A percentile compares a stretch with the other conserved stretches of the same genome.
Conservation (phyloP, 1,140 invertebrate genomes). For the Radopholus similis region DNA sequence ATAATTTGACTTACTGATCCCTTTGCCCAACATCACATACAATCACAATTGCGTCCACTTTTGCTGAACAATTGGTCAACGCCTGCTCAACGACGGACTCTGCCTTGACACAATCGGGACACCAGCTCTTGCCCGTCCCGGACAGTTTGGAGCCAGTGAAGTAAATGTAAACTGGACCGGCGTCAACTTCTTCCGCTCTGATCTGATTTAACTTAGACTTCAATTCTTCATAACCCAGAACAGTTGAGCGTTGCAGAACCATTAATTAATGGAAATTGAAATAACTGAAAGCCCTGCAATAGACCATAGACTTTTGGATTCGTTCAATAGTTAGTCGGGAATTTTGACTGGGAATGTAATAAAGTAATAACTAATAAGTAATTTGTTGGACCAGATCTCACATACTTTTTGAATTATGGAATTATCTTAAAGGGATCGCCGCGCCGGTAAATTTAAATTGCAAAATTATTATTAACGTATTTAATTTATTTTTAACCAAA, state of each 20-base stretch:
- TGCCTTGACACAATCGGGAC: conserved; percentile 63
- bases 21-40: background rate
- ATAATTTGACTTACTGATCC: background rate
- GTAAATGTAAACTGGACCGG: conserved; percentile 54
- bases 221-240: conserved; percentile 33
- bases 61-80: background rate
- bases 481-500: too few species aligned
- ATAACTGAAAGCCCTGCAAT: background rate
- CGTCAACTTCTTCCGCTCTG: background rate
- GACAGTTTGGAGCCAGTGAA: conserved; percentile 60
- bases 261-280: background rate
- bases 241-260: background rate
- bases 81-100: background rate
- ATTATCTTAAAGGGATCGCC: too few species aligned
- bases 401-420: too few species aligned
- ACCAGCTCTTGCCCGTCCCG: conserved; percentile 61
- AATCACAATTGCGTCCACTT: background rate
- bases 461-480: too few species aligned
- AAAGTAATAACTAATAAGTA: background rate
- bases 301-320: conserved; percentile 8
- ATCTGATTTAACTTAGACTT: conserved; percentile 10
- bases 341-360: too few species aligned
- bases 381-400: too few species aligned
- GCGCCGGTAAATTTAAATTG: too few species aligned
- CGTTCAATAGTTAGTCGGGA: too few species aligned